Evolutionary conservation across 1,140 invertebrate species (phyloP).

Genomic region (Leptinotarsa texana): DNA sequence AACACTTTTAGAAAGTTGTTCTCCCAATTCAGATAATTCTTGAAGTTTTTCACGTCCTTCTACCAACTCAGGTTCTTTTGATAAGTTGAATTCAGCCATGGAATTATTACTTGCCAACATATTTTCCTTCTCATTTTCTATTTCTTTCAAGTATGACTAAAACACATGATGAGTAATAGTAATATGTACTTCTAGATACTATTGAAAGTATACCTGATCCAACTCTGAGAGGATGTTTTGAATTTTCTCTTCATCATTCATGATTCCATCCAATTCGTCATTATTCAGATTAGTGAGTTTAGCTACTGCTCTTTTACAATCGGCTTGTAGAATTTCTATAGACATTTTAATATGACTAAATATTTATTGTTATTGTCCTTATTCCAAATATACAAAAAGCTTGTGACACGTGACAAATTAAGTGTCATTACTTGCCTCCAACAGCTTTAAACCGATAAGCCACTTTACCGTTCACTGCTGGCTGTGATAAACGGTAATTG

Average conservation of each 20-base stretch:
- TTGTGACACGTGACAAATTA: no score
- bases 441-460: no score
- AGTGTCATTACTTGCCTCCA: no score
- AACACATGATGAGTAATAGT: conserved; percentile 31
- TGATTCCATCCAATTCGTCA: conserved; percentile 80
- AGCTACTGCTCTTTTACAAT: conserved; percentile 42
- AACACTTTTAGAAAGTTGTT: conserved; percentile 67
- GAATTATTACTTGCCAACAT: conserved; percentile 83
- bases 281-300: conserved; percentile 57
- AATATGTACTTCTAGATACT: background rate
- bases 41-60: conserved; percentile 71
- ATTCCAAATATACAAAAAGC: no score
- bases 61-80: conserved; percentile 78
- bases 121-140: conserved; percentile 82
- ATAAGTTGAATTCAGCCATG: conserved; percentile 84
- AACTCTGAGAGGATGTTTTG: conserved; percentile 77
- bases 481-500: no score
- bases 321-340: conserved; percentile 41
- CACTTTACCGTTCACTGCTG: no score
- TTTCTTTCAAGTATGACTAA: conserved; percentile 70
- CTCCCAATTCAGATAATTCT: conserved; percentile 70
- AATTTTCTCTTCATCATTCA: conserved; percentile 83
- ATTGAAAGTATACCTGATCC: conserved; percentile 66
- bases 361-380: no score
- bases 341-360: conserved; percentile 36